A percentile compares a stretch with the other conserved stretches of the same genome.
These are phyloP conservation scores for Tortrix viridana DNA, from an alignment of 2,888 invertebrate genomes.

Conservation along the genomic window DNA sequence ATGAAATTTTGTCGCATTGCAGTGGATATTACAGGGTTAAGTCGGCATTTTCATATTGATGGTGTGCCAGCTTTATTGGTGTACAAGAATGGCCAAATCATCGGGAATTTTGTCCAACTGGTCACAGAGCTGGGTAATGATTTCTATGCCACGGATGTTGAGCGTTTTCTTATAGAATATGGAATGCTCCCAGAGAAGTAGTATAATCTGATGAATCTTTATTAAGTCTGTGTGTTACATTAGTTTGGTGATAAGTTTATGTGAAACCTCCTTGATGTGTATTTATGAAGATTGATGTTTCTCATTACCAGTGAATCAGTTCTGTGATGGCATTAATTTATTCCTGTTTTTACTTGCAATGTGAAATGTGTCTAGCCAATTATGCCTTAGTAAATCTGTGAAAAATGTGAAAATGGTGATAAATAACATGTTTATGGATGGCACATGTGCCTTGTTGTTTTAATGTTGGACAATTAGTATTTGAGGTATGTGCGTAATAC, in stretches of 20 bases:
- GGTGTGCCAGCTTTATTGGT: conserved; percentile 96
- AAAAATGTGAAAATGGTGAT: conserved; percentile 13
- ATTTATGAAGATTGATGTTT: conserved; percentile 37
- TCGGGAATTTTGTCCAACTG: conserved; percentile 96
- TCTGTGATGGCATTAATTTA: conserved; percentile 25
- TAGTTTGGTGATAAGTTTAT: conserved; percentile 11
- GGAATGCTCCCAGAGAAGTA: conserved; percentile 91
- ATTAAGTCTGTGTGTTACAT: conserved; percentile 14
- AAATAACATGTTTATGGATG: conserved; percentile 7
- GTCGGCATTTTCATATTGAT: conserved; percentile 91
- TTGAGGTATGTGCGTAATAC: too few species aligned
- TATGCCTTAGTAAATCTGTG: conserved; percentile 26
- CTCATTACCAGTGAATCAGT: conserved; percentile 21
- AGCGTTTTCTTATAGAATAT: conserved; percentile 94
- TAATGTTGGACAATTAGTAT: too few species aligned
- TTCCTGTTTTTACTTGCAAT: conserved; percentile 16
- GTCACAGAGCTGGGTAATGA: conserved; percentile 95
- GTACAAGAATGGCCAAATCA: conserved; percentile 94
- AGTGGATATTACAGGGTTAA: conserved; percentile 92
- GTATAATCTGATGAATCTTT: conserved; percentile 17
- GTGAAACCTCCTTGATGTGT: conserved; percentile 36
- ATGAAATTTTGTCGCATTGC: conserved; percentile 96
- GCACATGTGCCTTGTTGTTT: conserved; percentile 6
- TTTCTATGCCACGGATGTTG: conserved; percentile 95
- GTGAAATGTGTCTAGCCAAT: conserved; percentile 15